Evolutionary conservation across 2,888 invertebrate genomes (phyloP), one percentile per base, ranked within the genome.

Genomic region (Mesopsocus fuscifrons): DNA sequence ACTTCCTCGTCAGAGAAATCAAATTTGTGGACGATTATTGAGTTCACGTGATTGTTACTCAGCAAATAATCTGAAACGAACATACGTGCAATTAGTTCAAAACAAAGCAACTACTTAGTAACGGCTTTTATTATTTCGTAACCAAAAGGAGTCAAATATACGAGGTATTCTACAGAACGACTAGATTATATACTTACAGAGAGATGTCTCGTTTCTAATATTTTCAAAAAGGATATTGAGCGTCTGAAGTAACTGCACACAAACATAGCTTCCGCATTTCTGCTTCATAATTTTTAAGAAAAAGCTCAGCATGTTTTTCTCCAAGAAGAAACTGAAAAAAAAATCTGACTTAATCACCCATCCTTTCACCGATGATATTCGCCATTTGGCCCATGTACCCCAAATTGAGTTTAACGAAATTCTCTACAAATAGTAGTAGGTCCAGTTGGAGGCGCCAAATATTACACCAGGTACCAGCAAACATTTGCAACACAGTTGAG

Each of bases 1-100:
- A 97, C 95, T 69, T 99, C 98, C 64, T 99, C 98, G 63, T 99
- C 97, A 2, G 91, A 91, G 59, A 99, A 94, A 64, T 99, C 97
- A 69, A 99, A 98, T 64, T 94, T 94, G 65, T 98, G 97, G 43
- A 94, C 89, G 59, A 99, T 98, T 58, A 99, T 98, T 41, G 91
- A 92, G 65, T 99, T 99, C 31, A 99, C 95, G 66, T 98, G 97
- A 62, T 99, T 99, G 64, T 99, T 99, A 57, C 97, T 97, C 44
- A 99, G 69, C 44, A 99, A 69, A 63, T 97, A 99, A 77, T 99
- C 98, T 95, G 67, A 47, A 76, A 75, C 46, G 47, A 52, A 51
- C n/a, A n/a, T n/a, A n/a, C n/a, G n/a, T n/a, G n/a, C n/a, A n/a
- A n/a, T n/a, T n/a, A n/a, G n/a, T n/a, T 49, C 50, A 52, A 49